Evolutionary conservation across 2,888 invertebrate genomes (phyloP).

Genomic region (Hesperia comma): DNA sequence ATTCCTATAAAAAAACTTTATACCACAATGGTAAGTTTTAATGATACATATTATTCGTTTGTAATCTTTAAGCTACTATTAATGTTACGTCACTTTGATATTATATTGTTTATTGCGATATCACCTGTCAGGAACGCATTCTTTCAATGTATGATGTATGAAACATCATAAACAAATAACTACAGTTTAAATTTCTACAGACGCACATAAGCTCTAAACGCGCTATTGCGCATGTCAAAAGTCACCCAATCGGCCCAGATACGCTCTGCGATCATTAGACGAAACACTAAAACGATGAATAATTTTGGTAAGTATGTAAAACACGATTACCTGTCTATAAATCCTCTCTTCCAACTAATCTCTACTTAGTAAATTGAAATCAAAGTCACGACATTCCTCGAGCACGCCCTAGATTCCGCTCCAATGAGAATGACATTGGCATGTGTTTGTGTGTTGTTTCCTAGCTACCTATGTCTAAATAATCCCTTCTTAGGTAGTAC

Average conservation of each 20-base stretch:
- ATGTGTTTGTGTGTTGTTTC: slow-evolving; percentile 1
- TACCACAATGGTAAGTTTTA: too few species aligned
- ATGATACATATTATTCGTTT: too few species aligned
- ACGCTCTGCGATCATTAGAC: slow-evolving; percentile 40
- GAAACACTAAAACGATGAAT: slow-evolving; percentile 36
- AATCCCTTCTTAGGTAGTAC: neutral
- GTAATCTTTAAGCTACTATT: too few species aligned
- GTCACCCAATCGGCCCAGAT: slow-evolving; percentile 30
- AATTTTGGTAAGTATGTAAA: slow-evolving; percentile 40
- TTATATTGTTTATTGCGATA: too few species aligned
- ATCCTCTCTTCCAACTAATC: neutral
- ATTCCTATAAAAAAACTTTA: too few species aligned
- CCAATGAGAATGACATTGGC: slow-evolving; percentile 1
- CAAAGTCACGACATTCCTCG: slow-evolving; percentile 18
- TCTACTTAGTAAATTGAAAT: neutral
- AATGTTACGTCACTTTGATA: too few species aligned
- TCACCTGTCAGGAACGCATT: too few species aligned
- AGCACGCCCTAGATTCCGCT: slow-evolving; percentile 28
- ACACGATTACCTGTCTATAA: slow-evolving; percentile 18
- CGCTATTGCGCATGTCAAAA: slow-evolving; percentile 43
- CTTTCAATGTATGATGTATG: too few species aligned
- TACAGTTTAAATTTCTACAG: neutral
- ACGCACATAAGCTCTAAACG: neutral
- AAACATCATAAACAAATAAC: neutral
- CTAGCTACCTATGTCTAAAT: slow-evolving; percentile 5